Evolutionary conservation across 2,797 vertebrate genomes (phyloP).

Genomic region (Tenualosa ilisha): DNA sequence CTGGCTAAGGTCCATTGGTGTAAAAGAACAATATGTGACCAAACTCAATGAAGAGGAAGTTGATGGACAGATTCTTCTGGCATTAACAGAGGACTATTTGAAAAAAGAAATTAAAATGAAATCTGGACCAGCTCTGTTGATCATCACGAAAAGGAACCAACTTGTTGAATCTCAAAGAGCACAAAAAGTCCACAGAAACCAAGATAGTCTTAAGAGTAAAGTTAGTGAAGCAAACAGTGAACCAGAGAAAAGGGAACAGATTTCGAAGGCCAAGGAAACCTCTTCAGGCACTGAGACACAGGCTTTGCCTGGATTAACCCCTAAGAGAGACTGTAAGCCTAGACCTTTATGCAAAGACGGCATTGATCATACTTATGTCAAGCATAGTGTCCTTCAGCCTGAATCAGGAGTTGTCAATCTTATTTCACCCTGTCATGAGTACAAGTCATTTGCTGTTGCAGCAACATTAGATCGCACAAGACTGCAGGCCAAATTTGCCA

Average conservation of each 20-base stretch:
- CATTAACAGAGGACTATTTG: slow-evolving; percentile 70
- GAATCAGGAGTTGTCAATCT: slow-evolving; percentile 78
- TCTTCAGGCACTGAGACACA: not conserved
- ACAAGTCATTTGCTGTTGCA: slow-evolving; percentile 75
- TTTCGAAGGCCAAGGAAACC: slow-evolving; percentile 21
- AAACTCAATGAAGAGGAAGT: slow-evolving; percentile 76
- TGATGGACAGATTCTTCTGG: slow-evolving; percentile 66
- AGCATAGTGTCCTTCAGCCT: slow-evolving; percentile 74
- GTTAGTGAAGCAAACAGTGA: not conserved
- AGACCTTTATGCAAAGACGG: slow-evolving; percentile 73
- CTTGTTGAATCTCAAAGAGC: slow-evolving; percentile 55
- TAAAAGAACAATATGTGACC: slow-evolving; percentile 73
- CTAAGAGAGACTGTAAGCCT: slow-evolving; percentile 68
- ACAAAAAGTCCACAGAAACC: slow-evolving; percentile 36
- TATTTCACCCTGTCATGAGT: slow-evolving; percentile 81
- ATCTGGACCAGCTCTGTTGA: slow-evolving; percentile 71
- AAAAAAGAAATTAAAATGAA: slow-evolving; percentile 73
- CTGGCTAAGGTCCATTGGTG: slow-evolving; percentile 74
- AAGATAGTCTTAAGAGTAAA: not conserved
- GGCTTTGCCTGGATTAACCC: not conserved
- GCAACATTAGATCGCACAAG: slow-evolving; percentile 65
- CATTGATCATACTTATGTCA: slow-evolving; percentile 72
- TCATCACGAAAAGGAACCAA: slow-evolving; percentile 74
- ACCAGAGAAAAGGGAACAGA: slow-evolving; percentile 33
- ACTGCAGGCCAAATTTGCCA: slow-evolving; percentile 79